phyloP scores from a whole-genome alignment of 1,140 invertebrate species.

The Diploscapter pachys region DNA sequence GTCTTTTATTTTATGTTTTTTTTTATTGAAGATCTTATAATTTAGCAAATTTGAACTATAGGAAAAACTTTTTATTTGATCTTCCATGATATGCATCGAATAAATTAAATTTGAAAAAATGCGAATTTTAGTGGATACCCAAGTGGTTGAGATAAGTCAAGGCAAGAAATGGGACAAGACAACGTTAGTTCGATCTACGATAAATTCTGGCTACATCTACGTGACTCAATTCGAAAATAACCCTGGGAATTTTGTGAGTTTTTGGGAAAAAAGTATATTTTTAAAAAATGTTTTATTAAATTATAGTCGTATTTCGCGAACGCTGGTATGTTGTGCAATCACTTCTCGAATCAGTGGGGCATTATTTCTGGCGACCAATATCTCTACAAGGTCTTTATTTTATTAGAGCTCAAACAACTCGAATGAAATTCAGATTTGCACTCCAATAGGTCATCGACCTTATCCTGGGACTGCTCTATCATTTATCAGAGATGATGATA shows the following conservation, averaged over 20 bases:
- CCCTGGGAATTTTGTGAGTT: constrained; percentile 58
- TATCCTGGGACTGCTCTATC: constrained; percentile 56
- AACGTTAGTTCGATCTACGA: constrained; percentile 55
- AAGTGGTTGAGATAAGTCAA: constrained; percentile 49
- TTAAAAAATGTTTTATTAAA: background rate
- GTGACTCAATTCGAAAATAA: constrained; percentile 59
- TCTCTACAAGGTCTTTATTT: constrained; percentile 35
- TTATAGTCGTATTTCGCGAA: constrained; percentile 57
- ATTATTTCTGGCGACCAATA: constrained; percentile 60
- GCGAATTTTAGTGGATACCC: constrained; percentile 53
- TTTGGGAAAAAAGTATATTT: background rate
- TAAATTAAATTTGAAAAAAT: background rate
- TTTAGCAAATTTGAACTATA: no score
- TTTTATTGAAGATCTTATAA: no score
- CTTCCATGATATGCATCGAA: no score
- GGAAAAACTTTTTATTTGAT: no score
- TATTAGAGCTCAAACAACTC: no score
- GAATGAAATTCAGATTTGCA: constrained; percentile 36
- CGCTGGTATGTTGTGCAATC: constrained; percentile 54
- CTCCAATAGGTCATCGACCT: constrained; percentile 57
- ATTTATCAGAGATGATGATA: constrained; percentile 54
- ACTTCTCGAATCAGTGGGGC: constrained; percentile 57
- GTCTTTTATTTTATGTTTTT: no score
- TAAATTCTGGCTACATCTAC: constrained; percentile 58
- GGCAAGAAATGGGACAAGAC: constrained; percentile 56